phyloP scores from a whole-genome alignment of 2,113 vertebrate genomes.

The Lipotes vexillifer region DNA sequence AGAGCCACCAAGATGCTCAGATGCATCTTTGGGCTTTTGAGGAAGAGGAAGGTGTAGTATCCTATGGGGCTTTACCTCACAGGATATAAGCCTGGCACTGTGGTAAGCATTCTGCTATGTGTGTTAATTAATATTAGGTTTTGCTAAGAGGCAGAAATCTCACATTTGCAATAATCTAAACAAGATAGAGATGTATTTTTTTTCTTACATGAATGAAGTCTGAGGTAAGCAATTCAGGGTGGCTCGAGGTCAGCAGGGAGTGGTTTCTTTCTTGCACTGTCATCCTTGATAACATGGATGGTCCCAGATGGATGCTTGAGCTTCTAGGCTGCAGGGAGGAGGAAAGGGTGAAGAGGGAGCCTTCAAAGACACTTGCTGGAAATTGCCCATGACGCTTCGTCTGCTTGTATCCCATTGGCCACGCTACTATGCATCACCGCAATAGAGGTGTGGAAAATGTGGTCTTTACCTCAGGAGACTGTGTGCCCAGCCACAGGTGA shows the following conservation, averaged over 20 bases:
- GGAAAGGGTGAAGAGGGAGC: background rate
- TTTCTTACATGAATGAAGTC: background rate
- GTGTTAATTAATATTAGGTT: background rate
- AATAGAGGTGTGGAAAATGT: background rate
- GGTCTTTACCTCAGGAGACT: background rate
- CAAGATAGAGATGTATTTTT: background rate
- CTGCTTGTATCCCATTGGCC: background rate
- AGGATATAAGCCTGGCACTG: background rate
- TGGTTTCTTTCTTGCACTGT: background rate
- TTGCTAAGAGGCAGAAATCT: background rate
- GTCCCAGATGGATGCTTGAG: background rate
- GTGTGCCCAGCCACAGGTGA: background rate
- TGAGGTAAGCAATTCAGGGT: background rate
- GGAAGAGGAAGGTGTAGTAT: background rate
- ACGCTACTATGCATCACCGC: background rate
- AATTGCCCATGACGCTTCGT: background rate
- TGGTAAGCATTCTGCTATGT: background rate
- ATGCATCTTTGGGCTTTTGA: background rate
- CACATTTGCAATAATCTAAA: background rate
- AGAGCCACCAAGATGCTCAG: background rate
- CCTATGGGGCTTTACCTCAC: background rate
- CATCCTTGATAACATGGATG: background rate
- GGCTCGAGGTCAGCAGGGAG: background rate
- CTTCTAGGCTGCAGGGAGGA: background rate
- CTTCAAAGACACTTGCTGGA: slow-evolving; percentile 9